Evolutionary conservation across 2,113 vertebrate genomes (phyloP).

Genomic region (Oncorhynchus clarkii): DNA sequence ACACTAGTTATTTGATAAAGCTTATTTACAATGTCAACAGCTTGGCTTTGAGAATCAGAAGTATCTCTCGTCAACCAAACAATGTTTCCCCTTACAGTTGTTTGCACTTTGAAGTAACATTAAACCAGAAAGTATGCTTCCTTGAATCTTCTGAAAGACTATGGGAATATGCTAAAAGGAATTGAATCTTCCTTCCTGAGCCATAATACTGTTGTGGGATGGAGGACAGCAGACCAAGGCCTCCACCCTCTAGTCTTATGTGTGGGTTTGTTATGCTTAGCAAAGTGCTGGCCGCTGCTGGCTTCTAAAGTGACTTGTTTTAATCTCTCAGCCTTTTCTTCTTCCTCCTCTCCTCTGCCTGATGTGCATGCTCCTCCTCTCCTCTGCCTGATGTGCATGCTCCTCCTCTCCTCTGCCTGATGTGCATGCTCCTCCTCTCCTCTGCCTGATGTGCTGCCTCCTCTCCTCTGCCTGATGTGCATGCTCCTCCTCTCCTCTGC

Average conservation of each 20-base stretch:
- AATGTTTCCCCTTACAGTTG: too few relatives aligned
- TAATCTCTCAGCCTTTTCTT: constrained; percentile 53
- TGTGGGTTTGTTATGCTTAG: constrained; percentile 44
- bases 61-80: too few relatives aligned
- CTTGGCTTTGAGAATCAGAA: too few relatives aligned
- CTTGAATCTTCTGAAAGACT: not conserved
- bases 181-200: not conserved
- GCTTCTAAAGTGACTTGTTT: constrained; percentile 73
- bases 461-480: constrained; percentile 88
- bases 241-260: constrained; percentile 6
- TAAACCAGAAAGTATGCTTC: not conserved
- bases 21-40: too few relatives aligned
- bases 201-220: constrained; percentile 7
- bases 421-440: constrained; percentile 87
- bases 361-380: too few relatives aligned
- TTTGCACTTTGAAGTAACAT: too few relatives aligned
- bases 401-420: constrained; percentile 86
- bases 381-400: constrained; percentile 91
- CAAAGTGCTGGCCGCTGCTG: constrained; percentile 44
- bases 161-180: too few relatives aligned
- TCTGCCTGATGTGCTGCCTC: constrained; percentile 88
- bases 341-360: too few relatives aligned
- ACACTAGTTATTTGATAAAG: not conserved
- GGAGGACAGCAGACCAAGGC: not conserved
- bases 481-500: constrained; percentile 89